Base-by-base conservation (phyloP, 1,140 invertebrate species). In the Drosophila biarmipes region DNA sequence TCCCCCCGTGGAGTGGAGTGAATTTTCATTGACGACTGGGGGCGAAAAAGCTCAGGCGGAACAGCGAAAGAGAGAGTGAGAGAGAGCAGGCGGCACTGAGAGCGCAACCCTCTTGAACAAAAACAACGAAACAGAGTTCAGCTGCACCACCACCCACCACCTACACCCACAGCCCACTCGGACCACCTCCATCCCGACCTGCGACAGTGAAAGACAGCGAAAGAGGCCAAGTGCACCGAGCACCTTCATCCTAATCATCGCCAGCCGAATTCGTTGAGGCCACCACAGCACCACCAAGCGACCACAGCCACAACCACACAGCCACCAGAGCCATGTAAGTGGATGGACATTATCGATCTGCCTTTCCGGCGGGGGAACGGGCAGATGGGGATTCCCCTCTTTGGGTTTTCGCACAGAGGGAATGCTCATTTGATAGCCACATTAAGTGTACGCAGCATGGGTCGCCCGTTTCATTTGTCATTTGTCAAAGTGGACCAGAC, bases 61-160 rank as follows among this genome's bases (percentile, higher is more conserved):
- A 48, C 68, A 69, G 40, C 21, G 37, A 48, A 58, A 58, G 35
- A 56, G 63, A 42, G n/a, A 66, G 49, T 35, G 40, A 17, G 38
- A 40, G 38, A 8, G 6, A 29, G 24, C 24, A 51, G 56, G 38
- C 55, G 55, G 48, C 29, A 37, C 29, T 52, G 45, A 58, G 67
- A 73, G 67, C 67, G 15, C 49, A 48, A 58, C 56, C 77, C 76
- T 76, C 75, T 57, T 76, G 57, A 89, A 84, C 85, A 80, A 80
- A 89, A 90, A 89, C 84, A 89, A 89, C 84, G 84, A 89, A 86
- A 53, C 38, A 64, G 59, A 77, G 78, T 87, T 87, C 58, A 69
- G 79, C 84, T 89, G 84, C 82, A 87, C 74, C 77, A 54, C 58
- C 31, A 35, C 59, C 55, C 46, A 21, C 45, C 35, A 62, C 57